Evolutionary conservation across 2,113 vertebrate species (phyloP), one percentile per base, ranked within the genome.

Genomic region (Alaudala cheleensis): DNA sequence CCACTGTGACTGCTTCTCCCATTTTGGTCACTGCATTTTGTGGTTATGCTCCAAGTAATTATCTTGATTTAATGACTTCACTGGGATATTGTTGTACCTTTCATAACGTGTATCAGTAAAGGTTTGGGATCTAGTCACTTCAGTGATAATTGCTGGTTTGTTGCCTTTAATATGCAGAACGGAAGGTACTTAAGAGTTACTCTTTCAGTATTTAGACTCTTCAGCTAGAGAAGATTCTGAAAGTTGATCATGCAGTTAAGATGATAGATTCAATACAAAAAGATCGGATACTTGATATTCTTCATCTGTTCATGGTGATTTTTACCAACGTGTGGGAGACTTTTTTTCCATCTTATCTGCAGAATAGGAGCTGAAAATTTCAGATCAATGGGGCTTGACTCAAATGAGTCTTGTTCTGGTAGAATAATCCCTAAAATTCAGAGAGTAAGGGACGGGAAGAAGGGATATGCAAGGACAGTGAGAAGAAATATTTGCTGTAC

Each of bases 21-120:
- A 21, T 82, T 76, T 86, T 86, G 29, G 15, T 45, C 18, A 26
- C 23, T 77, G 50, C 15, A 9, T 80, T 33, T 80, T n/a, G 12
- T 42, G 49, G 56, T 91, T 76, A 33, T 39, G 7, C 28, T 80
- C 1, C 11, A 53, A 71, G 21, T 67, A 10, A 22, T 60, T 61
- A 22, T 42, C n/a, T 76, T 9, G 0, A 23, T 58, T 83, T 65
- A 69, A 42, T 39, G 28, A 20, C 7, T 61, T 44, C 19, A 12
- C 19, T 69, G 22, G 51, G 33, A 6, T 54, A 66, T 20, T 3
- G 10, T 51, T 56, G 5, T 10, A 4, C 54, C 18, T 81, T 81
- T 49, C 10, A 10, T 79, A 57, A 33, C 0, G 0, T 25, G 2
- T 33, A 16, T 57, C 13, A 34, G 2, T 45, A 42, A 37, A 51